These are phyloP conservation scores for Paracanthobrama guichenoti DNA, from an alignment of 2,113 vertebrate species.

Conservation along the genomic window DNA sequence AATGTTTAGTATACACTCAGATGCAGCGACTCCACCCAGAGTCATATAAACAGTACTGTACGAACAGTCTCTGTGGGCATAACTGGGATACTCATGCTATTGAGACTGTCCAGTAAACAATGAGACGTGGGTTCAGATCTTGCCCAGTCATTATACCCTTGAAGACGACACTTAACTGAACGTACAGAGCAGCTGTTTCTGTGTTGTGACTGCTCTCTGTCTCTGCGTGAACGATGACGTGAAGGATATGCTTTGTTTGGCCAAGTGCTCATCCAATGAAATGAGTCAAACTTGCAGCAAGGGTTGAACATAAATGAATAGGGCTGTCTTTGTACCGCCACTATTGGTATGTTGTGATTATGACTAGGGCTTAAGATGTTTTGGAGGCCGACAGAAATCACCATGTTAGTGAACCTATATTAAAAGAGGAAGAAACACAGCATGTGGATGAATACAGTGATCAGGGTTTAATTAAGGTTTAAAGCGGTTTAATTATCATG, in stretches of 20 bases:
- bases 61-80: conserved; percentile 6
- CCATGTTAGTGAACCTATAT: neutral
- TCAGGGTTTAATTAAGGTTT: conserved; percentile 33
- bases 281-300: neutral
- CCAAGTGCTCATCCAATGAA: neutral
- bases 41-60: neutral
- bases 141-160: neutral
- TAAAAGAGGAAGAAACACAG: conserved; percentile 13
- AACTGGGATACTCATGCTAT: neutral
- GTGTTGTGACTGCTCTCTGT: conserved; percentile 15
- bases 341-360: neutral
- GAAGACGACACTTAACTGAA: neutral
- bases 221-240: neutral
- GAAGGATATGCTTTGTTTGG: conserved; percentile 16
- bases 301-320: neutral
- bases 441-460: conserved; percentile 33
- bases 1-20: conserved; percentile 26
- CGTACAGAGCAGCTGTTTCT: conserved; percentile 9
- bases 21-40: neutral
- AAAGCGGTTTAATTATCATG: conserved; percentile 12
- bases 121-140: neutral
- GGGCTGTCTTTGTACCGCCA: neutral
- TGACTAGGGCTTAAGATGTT: neutral
- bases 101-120: neutral
- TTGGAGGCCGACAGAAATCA: neutral